A percentile compares a stretch with the other conserved stretches of the same genome.
These are phyloP conservation scores for Temnothorax curvispinosus DNA, from an alignment of 1,140 invertebrate genomes.

Conservation along the genomic window DNA sequence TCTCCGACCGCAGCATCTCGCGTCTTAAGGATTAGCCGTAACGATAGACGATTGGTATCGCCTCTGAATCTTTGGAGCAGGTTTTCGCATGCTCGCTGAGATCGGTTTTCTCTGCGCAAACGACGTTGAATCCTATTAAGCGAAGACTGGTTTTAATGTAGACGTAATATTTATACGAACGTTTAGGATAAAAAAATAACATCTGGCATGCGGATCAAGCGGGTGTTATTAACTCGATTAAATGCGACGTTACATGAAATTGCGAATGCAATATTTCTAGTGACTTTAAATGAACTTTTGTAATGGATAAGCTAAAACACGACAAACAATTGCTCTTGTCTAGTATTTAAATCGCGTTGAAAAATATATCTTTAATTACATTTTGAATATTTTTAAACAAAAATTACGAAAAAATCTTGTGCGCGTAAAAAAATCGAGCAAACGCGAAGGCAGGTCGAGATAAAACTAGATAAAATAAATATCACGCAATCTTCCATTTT, in stretches of 20 bases:
- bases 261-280: not conserved
- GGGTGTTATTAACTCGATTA: constrained; percentile 48
- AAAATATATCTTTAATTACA: not conserved
- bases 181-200: constrained; percentile 6
- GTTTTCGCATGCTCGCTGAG: constrained; percentile 38
- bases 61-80: constrained; percentile 41
- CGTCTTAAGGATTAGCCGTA: constrained; percentile 45
- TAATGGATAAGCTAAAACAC: not conserved
- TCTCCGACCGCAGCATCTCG: constrained; percentile 37
- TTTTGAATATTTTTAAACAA: not conserved
- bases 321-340: not conserved
- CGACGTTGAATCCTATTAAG: constrained; percentile 59
- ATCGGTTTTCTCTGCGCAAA: not conserved
- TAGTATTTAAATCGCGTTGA: not conserved
- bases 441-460: not conserved
- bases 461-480: constrained; percentile 36
- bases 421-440: not conserved
- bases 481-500: constrained; percentile 10
- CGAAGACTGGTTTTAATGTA: constrained; percentile 66
- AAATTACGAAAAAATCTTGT: not conserved
- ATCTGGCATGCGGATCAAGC: constrained; percentile 25
- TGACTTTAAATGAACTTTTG: not conserved
- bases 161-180: constrained; percentile 43
- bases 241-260: constrained; percentile 11
- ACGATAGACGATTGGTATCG: constrained; percentile 56